These are phyloP conservation scores for Drosophila anomelani DNA, from an alignment of 2,888 invertebrate genomes.

Conservation along the genomic window DNA sequence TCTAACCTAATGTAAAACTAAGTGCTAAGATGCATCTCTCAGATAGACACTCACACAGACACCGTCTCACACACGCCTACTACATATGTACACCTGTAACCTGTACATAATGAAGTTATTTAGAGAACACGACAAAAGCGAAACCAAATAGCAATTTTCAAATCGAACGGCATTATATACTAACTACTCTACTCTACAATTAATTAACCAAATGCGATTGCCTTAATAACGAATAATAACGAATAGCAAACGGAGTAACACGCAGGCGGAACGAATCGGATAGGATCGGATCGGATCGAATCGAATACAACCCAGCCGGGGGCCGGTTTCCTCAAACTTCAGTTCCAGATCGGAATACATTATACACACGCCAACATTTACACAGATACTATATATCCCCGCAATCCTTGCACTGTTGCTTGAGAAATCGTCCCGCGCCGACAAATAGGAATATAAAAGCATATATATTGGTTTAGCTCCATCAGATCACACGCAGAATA, in stretches of 20 bases:
- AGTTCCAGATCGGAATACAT: conserved; percentile 33
- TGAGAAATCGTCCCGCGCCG: conserved; percentile 37
- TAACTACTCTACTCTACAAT: conserved; percentile 39
- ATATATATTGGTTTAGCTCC: conserved; percentile 29
- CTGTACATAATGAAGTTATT: conserved; percentile 11
- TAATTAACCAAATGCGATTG: conserved; percentile 50
- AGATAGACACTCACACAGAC: conserved; percentile 8
- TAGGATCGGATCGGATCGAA: conserved; percentile 1
- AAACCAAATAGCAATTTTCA: conserved; percentile 45
- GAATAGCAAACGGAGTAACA: conserved; percentile 1
- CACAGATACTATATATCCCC: neutral
- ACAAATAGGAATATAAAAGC: conserved; percentile 4
- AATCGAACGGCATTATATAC: conserved; percentile 41
- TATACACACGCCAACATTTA: conserved; percentile 8
- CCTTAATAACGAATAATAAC: conserved; percentile 44
- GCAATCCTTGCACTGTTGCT: conserved; percentile 34
- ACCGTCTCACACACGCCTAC: conserved; percentile 23
- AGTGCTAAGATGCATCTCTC: conserved; percentile 41
- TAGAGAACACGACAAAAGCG: conserved; percentile 5
- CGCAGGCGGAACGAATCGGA: conserved; percentile 1
- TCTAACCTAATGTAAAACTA: conserved; percentile 38
- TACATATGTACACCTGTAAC: conserved; percentile 32
- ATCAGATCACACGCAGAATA: conserved; percentile 28
- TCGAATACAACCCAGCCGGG: conserved; percentile 25
- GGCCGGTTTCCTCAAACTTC: conserved; percentile 36